A percentile compares a stretch with the other conserved stretches of the same genome.
Conservation (phyloP, 2,888 invertebrate species). For the Calameuta idolon region DNA sequence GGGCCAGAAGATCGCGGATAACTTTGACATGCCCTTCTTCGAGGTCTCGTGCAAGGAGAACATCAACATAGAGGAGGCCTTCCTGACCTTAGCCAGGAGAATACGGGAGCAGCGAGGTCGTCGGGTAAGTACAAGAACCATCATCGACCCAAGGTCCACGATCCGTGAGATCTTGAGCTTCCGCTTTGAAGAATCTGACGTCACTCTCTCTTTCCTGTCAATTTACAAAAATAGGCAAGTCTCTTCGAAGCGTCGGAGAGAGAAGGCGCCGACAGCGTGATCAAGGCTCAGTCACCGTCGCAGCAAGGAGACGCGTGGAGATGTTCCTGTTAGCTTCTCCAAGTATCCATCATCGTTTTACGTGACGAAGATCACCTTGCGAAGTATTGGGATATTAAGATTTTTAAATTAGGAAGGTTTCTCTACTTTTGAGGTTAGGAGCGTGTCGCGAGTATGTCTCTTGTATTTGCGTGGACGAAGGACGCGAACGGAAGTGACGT, state of each 20-base stretch:
- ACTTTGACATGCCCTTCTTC: constrained; percentile 89
- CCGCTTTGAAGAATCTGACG: neutral
- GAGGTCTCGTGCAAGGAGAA: constrained; percentile 90
- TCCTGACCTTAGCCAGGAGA: constrained; percentile 83
- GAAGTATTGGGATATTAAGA: constrained; percentile 14
- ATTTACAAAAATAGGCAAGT: constrained; percentile 46
- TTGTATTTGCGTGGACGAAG: neutral
- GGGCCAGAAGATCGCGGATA: constrained; percentile 89
- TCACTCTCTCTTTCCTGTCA: neutral
- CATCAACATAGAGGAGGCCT: constrained; percentile 87
- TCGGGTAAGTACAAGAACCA: constrained; percentile 71
- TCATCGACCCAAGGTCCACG: neutral
- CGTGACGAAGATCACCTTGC: constrained; percentile 17
- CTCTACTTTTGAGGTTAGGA: constrained; percentile 10
- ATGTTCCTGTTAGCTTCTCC: constrained; percentile 53
- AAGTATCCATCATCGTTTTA: constrained; percentile 13
- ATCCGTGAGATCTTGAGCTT: neutral
- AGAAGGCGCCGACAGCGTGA: constrained; percentile 53
- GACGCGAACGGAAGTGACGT: neutral
- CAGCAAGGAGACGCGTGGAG: constrained; percentile 58
- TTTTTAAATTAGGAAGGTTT: constrained; percentile 18
- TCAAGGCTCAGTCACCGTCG: constrained; percentile 53
- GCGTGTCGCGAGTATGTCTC: neutral
- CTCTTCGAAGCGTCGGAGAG: constrained; percentile 58
- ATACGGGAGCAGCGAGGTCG: constrained; percentile 85